Conservation (phyloP, 1,140 invertebrate species). For the Dendroctonus valens region DNA sequence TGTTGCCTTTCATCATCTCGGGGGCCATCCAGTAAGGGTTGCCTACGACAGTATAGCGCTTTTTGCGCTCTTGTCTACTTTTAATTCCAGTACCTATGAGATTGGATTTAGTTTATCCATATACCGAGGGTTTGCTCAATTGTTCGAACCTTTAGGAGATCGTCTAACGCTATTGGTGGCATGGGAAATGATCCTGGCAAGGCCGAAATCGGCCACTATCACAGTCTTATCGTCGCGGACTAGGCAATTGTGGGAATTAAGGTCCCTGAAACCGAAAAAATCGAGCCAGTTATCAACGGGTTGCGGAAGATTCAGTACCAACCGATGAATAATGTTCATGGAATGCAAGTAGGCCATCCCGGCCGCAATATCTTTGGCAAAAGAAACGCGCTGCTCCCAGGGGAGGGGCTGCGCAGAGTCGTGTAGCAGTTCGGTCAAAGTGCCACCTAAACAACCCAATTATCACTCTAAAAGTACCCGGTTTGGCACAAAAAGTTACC, state of each 20-base stretch:
- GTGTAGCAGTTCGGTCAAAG: slow-evolving; percentile 80
- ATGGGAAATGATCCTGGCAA: slow-evolving; percentile 83
- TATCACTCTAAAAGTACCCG: slow-evolving; percentile 43
- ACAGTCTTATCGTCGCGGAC: slow-evolving; percentile 82
- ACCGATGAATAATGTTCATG: slow-evolving; percentile 89
- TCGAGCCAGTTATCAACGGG: not conserved
- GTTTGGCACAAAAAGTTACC: slow-evolving; percentile 45
- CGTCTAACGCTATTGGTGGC: slow-evolving; percentile 49
- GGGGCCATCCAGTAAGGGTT: slow-evolving; percentile 99
- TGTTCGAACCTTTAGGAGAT: slow-evolving; percentile 23
- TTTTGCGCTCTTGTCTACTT: slow-evolving; percentile 63
- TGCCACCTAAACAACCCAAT: slow-evolving; percentile 57
- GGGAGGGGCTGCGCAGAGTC: slow-evolving; percentile 67
- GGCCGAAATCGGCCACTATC: slow-evolving; percentile 92
- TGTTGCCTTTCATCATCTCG: slow-evolving; percentile 95
- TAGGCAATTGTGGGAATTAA: slow-evolving; percentile 95
- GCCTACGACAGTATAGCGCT: slow-evolving; percentile 79
- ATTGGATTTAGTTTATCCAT: not conserved
- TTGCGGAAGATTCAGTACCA: not conserved
- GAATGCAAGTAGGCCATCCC: slow-evolving; percentile 94
- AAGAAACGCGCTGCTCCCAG: slow-evolving; percentile 79
- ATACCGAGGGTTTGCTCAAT: not conserved
- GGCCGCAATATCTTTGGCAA: slow-evolving; percentile 87
- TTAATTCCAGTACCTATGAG: slow-evolving; percentile 39
- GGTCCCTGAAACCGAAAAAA: slow-evolving; percentile 56